These are phyloP conservation scores for Helicoverpa zea DNA, from an alignment of 1,140 invertebrate species.

Conservation along the genomic window DNA sequence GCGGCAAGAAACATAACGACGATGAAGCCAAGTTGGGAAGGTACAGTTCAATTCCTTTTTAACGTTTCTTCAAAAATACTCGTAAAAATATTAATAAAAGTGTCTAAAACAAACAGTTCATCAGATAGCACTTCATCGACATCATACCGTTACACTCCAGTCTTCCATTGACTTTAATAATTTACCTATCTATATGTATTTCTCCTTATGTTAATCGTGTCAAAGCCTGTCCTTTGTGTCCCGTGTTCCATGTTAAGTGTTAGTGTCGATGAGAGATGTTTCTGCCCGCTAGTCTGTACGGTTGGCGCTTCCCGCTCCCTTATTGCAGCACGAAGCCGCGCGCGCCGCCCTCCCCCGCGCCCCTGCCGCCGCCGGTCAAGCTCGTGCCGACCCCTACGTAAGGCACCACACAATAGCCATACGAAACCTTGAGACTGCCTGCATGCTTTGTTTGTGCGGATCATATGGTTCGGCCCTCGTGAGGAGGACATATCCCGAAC, in stretches of 20 bases:
- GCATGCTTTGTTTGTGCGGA: conserved; percentile 84
- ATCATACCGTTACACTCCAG: conserved; percentile 54
- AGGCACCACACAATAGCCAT: conserved; percentile 74
- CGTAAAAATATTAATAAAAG: conserved; percentile 13
- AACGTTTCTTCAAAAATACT: conserved; percentile 6
- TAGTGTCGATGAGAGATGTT: conserved; percentile 86
- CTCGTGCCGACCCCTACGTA: conserved; percentile 90
- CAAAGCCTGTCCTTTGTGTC: conserved; percentile 57
- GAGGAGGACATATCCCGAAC: conserved; percentile 55
- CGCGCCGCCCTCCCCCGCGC: conserved; percentile 91
- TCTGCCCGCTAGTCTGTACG: conserved; percentile 94
- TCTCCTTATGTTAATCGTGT: conserved; percentile 54
- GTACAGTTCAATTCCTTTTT: conserved; percentile 81
- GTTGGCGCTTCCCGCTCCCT: conserved; percentile 97
- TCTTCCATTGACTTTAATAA: conserved; percentile 36
- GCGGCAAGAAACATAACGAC: conserved; percentile 90
- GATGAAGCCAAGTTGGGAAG: conserved; percentile 94
- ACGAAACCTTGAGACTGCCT: conserved; percentile 67
- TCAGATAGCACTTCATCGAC: conserved; percentile 71
- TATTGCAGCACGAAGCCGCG: conserved; percentile 94
- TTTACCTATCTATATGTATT: conserved; percentile 49
- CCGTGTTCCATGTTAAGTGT: conserved; percentile 65
- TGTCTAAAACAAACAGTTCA: conserved; percentile 46
- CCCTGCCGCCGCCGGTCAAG: conserved; percentile 91
- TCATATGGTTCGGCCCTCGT: conserved; percentile 70